Evolutionary conservation across 2,113 vertebrate genomes (phyloP), one percentile per base, ranked within the genome.

Genomic region (Pardalotus punctatus): DNA sequence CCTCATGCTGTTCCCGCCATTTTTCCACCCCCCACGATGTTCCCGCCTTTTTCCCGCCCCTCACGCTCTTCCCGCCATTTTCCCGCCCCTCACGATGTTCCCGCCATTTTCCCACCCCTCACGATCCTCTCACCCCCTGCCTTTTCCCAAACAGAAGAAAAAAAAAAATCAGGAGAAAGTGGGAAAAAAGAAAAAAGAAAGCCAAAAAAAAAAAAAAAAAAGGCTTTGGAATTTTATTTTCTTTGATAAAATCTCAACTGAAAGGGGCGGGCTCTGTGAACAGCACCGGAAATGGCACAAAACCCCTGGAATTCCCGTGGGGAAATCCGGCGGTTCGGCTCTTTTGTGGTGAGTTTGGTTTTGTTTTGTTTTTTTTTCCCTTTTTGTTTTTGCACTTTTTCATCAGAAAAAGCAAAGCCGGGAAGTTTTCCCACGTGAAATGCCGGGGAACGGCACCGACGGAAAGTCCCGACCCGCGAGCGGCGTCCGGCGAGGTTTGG

Each of bases 231-330:
- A n/a, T n/a, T n/a, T n/a, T n/a, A n/a, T n/a, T n/a, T n/a, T 93
- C 86, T 96, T 86, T 71, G 96, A 91, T 94, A 94, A 97, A 95
- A 89, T 81, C 94, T 85, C 80, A 88, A n/a, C 74, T 43, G 91
- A 95, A 96, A 92, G 64, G 76, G 82, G 47, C 4, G 54, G 79
- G 81, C 76, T 65, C 77, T 20, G 48, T 53, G 87, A 90, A 81
- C 57, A 85, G 81, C 67, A 54, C 48, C 85, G 56, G 90, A 69
- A 84, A 78, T 35, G 81, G 94, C 84, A 60, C 88, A 35, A 29
- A 35, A 5, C 5, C 54, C 56, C 31, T 42, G 1, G 12, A 42
- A 80, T 62, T 47, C 74, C 74, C 11, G 25, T 12, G n/a, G 47
- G 62, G 60, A 54, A 53, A 64, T 31, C 33, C 2, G 4, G 35